phyloP scores from a whole-genome alignment of 2,113 vertebrate species.

The Hippoglossus stenolepis region DNA sequence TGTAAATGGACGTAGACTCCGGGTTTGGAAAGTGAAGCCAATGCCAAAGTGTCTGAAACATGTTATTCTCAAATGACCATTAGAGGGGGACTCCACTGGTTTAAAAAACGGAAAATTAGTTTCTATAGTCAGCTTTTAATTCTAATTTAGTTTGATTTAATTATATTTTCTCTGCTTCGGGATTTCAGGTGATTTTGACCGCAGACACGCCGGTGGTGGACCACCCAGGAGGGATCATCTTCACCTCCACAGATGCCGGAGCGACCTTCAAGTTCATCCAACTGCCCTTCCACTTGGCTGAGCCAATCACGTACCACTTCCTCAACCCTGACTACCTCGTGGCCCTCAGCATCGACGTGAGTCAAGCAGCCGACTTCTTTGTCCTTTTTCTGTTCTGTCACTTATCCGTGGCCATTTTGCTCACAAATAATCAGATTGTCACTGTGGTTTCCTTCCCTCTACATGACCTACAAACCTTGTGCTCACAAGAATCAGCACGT shows the following conservation, averaged over 20 bases:
- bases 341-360: constrained; percentile 82
- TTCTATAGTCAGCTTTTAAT: no score
- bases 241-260: constrained; percentile 82
- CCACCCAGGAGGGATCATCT: constrained; percentile 78
- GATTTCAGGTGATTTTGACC: constrained; percentile 81
- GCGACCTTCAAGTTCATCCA: constrained; percentile 77
- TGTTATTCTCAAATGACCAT: no score
- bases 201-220: constrained; percentile 72
- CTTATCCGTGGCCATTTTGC: no score
- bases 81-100: no score
- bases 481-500: neutral
- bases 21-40: no score
- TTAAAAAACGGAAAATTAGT: no score
- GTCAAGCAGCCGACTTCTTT: constrained; percentile 19
- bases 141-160: neutral
- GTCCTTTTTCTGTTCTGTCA: no score
- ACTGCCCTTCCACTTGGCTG: constrained; percentile 81
- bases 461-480: neutral
- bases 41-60: no score
- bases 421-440: neutral
- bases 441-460: neutral
- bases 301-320: constrained; percentile 83
- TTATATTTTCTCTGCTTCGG: neutral
- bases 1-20: no score
- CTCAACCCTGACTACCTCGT: constrained; percentile 79